A percentile compares a stretch with the other conserved stretches of the same genome.
Conservation (phyloP, 1,140 invertebrate genomes). For the Popillia japonica region DNA sequence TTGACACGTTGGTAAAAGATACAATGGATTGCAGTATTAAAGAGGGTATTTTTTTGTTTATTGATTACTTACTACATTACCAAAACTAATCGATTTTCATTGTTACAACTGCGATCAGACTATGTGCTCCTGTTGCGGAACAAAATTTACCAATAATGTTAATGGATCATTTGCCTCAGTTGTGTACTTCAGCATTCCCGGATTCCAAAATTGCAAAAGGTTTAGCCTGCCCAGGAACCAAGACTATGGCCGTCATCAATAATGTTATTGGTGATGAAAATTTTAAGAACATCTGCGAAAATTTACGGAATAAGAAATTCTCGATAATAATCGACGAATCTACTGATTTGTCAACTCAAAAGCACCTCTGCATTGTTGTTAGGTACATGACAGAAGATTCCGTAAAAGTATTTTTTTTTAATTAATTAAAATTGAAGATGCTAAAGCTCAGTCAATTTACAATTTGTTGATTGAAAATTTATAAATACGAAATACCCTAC, state of each 20-base stretch:
- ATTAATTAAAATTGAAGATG: slow-evolving; percentile 49
- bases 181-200: slow-evolving; percentile 29
- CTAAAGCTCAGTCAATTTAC: slow-evolving; percentile 48
- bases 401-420: slow-evolving; percentile 51
- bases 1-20: too few species aligned
- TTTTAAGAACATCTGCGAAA: slow-evolving; percentile 42
- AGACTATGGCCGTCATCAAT: slow-evolving; percentile 40
- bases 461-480: slow-evolving; percentile 53
- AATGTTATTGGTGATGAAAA: slow-evolving; percentile 35
- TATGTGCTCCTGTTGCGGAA: neutral
- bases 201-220: slow-evolving; percentile 43
- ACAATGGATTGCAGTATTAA: too few species aligned
- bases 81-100: too few species aligned
- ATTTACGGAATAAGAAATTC: slow-evolving; percentile 55
- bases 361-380: slow-evolving; percentile 55
- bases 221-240: slow-evolving; percentile 43
- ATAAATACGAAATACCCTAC: slow-evolving; percentile 50
- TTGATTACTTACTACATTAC: too few species aligned
- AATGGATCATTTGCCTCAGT: slow-evolving; percentile 40
- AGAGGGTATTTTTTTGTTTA: too few species aligned
- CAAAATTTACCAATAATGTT: slow-evolving; percentile 38
- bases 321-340: slow-evolving; percentile 59
- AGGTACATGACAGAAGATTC: slow-evolving; percentile 44
- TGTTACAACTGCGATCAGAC: neutral
- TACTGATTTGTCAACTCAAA: slow-evolving; percentile 54